These are phyloP conservation scores for Patiria pectinifera DNA, from an alignment of 53 echinoderm and acorn worm species.

Conservation along the genomic window DNA sequence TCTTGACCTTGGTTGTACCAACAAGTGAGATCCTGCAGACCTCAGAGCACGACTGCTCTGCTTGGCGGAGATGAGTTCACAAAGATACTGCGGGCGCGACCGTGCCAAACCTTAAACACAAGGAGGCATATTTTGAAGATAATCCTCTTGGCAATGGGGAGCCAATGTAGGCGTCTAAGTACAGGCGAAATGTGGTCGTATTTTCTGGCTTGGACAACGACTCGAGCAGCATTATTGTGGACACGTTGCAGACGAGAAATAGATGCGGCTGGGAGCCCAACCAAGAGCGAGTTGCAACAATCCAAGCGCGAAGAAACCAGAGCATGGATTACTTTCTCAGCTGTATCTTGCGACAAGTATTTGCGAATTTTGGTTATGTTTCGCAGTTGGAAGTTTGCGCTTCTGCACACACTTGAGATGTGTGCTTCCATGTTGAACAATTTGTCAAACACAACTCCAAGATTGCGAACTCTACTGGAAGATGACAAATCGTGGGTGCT, in stretches of 20 bases:
- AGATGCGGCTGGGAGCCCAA: neutral
- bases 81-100: neutral
- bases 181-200: slow-evolving; percentile 19
- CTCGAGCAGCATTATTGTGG: slow-evolving; percentile 11
- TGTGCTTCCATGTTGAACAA: neutral
- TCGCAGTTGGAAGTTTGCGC: neutral
- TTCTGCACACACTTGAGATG: neutral
- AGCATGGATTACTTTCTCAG: slow-evolving; percentile 19
- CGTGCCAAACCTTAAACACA: slow-evolving; percentile 11
- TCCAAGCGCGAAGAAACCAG: neutral
- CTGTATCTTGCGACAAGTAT: slow-evolving; percentile 1
- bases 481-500: too few species aligned
- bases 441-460: neutral
- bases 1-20: neutral
- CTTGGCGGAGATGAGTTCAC: neutral
- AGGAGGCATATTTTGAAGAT: neutral
- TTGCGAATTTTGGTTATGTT: neutral
- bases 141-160: slow-evolving; percentile 13
- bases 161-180: slow-evolving; percentile 26
- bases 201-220: slow-evolving; percentile 1
- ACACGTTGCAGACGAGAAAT: slow-evolving; percentile 3
- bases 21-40: neutral
- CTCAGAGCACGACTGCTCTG: neutral
- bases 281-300: neutral
- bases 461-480: too few species aligned